Evolutionary conservation across 2,113 vertebrate species (phyloP).

Genomic region (Nanorana parkeri): DNA sequence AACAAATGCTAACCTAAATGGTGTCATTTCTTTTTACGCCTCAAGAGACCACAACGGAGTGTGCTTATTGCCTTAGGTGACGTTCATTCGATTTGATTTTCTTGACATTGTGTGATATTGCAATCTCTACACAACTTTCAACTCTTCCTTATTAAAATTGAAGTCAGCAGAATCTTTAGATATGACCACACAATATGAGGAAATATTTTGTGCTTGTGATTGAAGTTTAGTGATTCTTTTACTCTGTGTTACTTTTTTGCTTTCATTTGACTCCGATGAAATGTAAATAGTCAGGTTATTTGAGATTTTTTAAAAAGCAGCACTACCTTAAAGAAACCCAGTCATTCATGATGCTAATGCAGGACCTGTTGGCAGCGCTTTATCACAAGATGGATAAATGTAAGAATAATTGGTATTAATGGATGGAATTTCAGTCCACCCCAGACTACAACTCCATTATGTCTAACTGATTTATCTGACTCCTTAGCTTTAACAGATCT

Average conservation of each 20-base stretch:
- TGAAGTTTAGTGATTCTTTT: too few species aligned
- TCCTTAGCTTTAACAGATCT: too few species aligned
- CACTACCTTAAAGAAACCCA: too few species aligned
- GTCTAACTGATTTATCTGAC: too few species aligned
- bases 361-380: too few species aligned
- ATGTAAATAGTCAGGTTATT: neutral
- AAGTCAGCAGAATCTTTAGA: neutral
- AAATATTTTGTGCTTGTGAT: neutral
- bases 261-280: neutral
- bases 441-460: too few species aligned
- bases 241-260: neutral
- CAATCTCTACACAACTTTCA: constrained; percentile 33
- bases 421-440: too few species aligned
- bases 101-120: constrained; percentile 55
- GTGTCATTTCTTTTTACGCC: constrained; percentile 40
- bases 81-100: constrained; percentile 40
- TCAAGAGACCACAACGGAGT: constrained; percentile 38
- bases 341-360: too few species aligned
- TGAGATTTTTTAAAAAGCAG: neutral
- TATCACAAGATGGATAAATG: too few species aligned
- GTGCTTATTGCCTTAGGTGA: constrained; percentile 49
- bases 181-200: neutral
- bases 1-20: constrained; percentile 50
- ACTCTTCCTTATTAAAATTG: constrained; percentile 12
- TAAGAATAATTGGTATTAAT: too few species aligned